phyloP scores from a whole-genome alignment of 2,113 vertebrate species.

The Gobius niger region DNA sequence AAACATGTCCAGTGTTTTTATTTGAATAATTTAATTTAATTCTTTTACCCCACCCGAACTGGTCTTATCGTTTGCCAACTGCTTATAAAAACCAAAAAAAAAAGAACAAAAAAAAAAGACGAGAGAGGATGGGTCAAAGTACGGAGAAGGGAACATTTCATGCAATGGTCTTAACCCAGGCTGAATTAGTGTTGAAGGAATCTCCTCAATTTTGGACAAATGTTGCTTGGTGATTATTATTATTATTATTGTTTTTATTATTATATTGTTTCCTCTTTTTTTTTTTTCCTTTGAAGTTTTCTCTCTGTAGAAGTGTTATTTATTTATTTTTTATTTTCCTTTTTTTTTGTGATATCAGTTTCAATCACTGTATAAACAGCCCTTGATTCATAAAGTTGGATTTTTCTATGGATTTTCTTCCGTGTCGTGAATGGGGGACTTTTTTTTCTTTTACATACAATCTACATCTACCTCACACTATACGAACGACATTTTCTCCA shows the following conservation, averaged over 20 bases:
- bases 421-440: conserved; percentile 72
- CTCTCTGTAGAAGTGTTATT: conserved; percentile 70
- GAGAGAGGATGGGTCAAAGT: conserved; percentile 61
- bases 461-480: conserved; percentile 80
- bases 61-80: conserved; percentile 45
- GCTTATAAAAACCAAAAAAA: conserved; percentile 70
- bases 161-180: conserved; percentile 57
- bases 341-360: conserved; percentile 71
- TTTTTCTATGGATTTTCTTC: conserved; percentile 70
- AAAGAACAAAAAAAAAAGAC: too few relatives aligned
- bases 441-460: conserved; percentile 46
- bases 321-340: conserved; percentile 67
- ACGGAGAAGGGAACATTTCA: conserved; percentile 63
- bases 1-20: not conserved
- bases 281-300: conserved; percentile 37
- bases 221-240: conserved; percentile 54
- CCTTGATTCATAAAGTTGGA: conserved; percentile 72
- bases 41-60: conserved; percentile 11
- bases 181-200: conserved; percentile 66
- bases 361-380: conserved; percentile 79
- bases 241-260: conserved; percentile 22
- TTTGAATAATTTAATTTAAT: not conserved
- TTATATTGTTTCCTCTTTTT: conserved; percentile 11
- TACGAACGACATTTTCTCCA: conserved; percentile 55
- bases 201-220: conserved; percentile 47